Evolutionary conservation across 1,140 invertebrate genomes (phyloP).

Genomic region (Neodiprion lecontei): DNA sequence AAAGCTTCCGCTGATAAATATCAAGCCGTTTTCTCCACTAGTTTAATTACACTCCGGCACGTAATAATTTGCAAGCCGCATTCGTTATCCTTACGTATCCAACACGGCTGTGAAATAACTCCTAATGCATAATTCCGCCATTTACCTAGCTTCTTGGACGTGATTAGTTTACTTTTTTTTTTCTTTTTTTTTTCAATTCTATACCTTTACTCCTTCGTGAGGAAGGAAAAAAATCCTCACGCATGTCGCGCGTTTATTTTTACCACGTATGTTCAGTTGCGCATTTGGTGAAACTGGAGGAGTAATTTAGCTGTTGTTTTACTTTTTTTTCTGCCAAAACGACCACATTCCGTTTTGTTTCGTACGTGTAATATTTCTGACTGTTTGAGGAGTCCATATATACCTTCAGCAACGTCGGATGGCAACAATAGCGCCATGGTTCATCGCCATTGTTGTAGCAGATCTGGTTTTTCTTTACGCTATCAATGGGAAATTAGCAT

Average conservation of each 20-base stretch:
- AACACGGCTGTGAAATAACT: not conserved
- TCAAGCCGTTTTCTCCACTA: constrained; percentile 1
- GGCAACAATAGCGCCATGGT: not conserved
- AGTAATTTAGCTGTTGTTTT: not conserved
- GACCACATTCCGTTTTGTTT: constrained; percentile 11
- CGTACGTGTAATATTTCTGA: not conserved
- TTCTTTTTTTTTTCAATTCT: too few species aligned
- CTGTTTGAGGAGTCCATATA: not conserved
- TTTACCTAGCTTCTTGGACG: not conserved
- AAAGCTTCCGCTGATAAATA: not conserved
- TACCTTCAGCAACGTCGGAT: not conserved
- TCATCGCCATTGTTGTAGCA: not conserved
- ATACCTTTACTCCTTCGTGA: not conserved
- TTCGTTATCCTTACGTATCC: too few species aligned
- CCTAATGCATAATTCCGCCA: not conserved
- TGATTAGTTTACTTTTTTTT: too few species aligned
- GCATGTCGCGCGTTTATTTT: constrained; percentile 7
- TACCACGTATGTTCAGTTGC: not conserved
- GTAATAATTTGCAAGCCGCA: not conserved
- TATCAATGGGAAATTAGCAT: constrained; percentile 6
- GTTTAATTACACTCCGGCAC: not conserved
- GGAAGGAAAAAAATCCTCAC: constrained; percentile 9
- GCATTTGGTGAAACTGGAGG: constrained; percentile 14
- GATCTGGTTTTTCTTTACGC: not conserved
- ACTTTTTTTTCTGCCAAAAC: not conserved